phyloP scores from a whole-genome alignment of 1,140 invertebrate species.

The Cherax destructor region DNA sequence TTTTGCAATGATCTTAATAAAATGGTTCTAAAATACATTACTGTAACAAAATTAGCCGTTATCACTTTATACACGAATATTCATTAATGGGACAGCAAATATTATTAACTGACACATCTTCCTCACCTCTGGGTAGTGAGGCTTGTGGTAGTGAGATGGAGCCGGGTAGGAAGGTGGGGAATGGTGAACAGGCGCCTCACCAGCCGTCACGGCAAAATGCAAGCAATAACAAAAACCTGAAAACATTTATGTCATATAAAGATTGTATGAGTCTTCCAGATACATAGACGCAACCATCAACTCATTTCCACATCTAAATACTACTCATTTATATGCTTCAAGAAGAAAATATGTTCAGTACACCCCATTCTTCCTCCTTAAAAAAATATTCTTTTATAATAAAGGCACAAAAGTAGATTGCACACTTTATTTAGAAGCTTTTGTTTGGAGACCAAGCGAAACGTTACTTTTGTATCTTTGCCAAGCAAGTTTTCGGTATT shows the following conservation, averaged over 20 bases:
- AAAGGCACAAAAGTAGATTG: too few species aligned
- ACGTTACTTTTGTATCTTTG: too few species aligned
- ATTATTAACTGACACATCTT: background rate
- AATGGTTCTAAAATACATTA: background rate
- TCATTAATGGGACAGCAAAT: background rate
- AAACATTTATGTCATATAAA: background rate
- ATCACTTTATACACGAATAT: background rate
- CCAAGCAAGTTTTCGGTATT: too few species aligned
- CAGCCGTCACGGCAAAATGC: background rate
- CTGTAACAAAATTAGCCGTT: background rate
- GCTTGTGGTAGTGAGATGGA: background rate
- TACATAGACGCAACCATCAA: too few species aligned
- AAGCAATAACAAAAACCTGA: background rate
- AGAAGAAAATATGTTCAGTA: too few species aligned
- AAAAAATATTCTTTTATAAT: too few species aligned
- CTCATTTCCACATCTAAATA: too few species aligned
- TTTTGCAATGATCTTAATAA: background rate
- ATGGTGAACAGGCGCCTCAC: background rate
- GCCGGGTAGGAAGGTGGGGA: background rate
- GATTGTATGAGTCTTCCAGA: too few species aligned
- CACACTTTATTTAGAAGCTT: too few species aligned
- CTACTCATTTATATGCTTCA: too few species aligned
- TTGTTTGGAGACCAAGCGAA: too few species aligned
- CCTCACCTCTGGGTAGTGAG: slow-evolving; percentile 19
- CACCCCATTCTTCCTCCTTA: too few species aligned